A percentile compares a stretch with the other conserved stretches of the same genome.
Evolutionary conservation across 1,140 invertebrate genomes (phyloP).

Genomic region (Schlechtendalia chinensis): DNA sequence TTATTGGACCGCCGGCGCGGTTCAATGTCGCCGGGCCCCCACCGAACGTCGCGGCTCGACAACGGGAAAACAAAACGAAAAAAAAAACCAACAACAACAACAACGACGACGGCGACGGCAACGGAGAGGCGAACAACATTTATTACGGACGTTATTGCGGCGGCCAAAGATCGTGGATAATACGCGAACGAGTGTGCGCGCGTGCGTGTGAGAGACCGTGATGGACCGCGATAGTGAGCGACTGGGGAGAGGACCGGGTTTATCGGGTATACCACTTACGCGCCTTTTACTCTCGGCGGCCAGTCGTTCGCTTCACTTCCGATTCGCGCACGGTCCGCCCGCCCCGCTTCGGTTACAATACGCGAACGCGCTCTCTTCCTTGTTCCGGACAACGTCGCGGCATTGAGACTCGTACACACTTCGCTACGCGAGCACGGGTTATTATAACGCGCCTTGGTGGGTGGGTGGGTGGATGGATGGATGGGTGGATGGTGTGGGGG

Average conservation of each 20-base stretch:
- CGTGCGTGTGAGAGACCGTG: too few relatives aligned
- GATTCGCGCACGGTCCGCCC: constrained; percentile 10
- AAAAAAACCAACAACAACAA: too few relatives aligned
- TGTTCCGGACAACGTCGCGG: constrained; percentile 45
- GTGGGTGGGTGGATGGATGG: background rate
- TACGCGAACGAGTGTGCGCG: background rate
- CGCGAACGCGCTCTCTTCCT: constrained; percentile 36
- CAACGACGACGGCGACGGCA: too few relatives aligned
- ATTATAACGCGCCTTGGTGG: background rate
- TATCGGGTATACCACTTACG: constrained; percentile 16
- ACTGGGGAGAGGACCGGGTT: background rate
- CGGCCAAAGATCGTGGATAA: background rate
- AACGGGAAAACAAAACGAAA: too few relatives aligned
- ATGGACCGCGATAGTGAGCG: too few relatives aligned
- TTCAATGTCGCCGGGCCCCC: constrained; percentile 49
- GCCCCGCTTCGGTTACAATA: background rate
- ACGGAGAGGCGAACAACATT: background rate
- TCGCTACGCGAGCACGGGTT: too few relatives aligned
- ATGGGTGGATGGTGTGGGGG: too few relatives aligned
- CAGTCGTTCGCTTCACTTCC: constrained; percentile 38
- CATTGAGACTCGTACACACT: constrained; percentile 35
- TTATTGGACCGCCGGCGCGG: constrained; percentile 44
- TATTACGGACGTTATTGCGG: too few relatives aligned
- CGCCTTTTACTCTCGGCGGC: constrained; percentile 38
- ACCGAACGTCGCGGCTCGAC: background rate